Evolutionary conservation across 2,113 vertebrate species (phyloP).

Genomic region (Progne subis): DNA sequence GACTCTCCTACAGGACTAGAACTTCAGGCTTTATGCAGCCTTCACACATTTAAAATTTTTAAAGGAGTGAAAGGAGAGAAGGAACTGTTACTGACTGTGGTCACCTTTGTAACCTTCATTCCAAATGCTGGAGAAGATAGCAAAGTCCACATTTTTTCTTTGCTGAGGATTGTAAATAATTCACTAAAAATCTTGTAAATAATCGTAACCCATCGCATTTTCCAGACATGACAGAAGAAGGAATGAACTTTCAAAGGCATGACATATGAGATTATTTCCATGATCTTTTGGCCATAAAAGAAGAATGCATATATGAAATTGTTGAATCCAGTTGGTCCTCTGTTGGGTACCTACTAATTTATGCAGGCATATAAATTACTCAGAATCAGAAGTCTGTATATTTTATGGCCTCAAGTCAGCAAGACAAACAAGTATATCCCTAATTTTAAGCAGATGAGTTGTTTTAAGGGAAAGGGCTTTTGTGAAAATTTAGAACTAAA

Average conservation of each 20-base stretch:
- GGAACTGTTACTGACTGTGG: neutral
- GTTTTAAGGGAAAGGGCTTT: neutral
- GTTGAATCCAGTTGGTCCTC: neutral
- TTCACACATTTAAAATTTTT: neutral
- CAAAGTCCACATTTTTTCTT: neutral
- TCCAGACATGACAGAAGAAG: neutral
- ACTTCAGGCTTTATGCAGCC: neutral
- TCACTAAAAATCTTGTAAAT: constrained; percentile 6
- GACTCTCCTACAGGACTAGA: neutral
- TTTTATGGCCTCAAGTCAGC: constrained; percentile 11
- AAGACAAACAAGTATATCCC: constrained; percentile 27
- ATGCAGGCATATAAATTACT: constrained; percentile 23
- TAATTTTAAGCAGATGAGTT: constrained; percentile 62
- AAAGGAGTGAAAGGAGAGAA: neutral
- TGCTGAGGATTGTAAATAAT: neutral
- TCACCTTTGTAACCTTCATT: neutral
- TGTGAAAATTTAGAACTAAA: constrained; percentile 21
- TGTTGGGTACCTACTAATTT: constrained; percentile 1
- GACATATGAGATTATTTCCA: constrained; percentile 5
- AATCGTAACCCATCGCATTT: constrained; percentile 8
- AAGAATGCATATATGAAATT: neutral
- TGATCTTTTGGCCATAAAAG: constrained; percentile 28
- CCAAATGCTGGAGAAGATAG: neutral
- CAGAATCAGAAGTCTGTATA: neutral
- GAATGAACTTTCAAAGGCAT: constrained; percentile 4